A percentile compares a stretch with the other conserved stretches of the same genome.
Conservation (phyloP, 2,113 vertebrate species). For the Aphyosemion australe region DNA sequence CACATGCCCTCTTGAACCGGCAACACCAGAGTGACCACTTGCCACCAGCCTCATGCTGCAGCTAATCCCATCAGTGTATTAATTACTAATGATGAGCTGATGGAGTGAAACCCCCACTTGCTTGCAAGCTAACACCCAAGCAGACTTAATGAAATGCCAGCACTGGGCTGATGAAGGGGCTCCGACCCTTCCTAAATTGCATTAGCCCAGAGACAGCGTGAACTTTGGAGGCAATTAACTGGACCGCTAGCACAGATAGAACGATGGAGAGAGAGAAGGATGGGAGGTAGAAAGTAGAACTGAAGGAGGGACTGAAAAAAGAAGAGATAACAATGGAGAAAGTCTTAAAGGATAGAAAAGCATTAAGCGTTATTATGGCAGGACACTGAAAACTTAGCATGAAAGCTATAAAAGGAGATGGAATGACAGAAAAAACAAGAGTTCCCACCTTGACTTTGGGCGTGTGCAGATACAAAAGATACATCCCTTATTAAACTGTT, state of each 20-base stretch:
- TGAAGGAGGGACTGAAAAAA: constrained; percentile 16
- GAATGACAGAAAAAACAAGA: neutral
- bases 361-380: constrained; percentile 39
- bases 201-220: constrained; percentile 85
- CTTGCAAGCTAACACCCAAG: constrained; percentile 73
- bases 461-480: neutral
- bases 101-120: constrained; percentile 69
- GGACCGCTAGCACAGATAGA: constrained; percentile 48
- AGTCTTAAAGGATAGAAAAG: constrained; percentile 32
- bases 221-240: constrained; percentile 88
- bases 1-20: constrained; percentile 22
- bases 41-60: constrained; percentile 48
- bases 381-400: constrained; percentile 14
- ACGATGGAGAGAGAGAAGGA: constrained; percentile 42
- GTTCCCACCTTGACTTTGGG: neutral
- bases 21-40: constrained; percentile 49
- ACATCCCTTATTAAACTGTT: neutral
- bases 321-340: constrained; percentile 35
- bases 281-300: constrained; percentile 36
- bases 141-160: constrained; percentile 90
- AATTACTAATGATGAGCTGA: constrained; percentile 87
- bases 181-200: constrained; percentile 86
- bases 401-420: constrained; percentile 20
- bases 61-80: constrained; percentile 80
- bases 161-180: constrained; percentile 86